A percentile compares a stretch with the other conserved stretches of the same genome.
phyloP scores from a whole-genome alignment of 2,888 invertebrate genomes.

The Oxytorus armatus region DNA sequence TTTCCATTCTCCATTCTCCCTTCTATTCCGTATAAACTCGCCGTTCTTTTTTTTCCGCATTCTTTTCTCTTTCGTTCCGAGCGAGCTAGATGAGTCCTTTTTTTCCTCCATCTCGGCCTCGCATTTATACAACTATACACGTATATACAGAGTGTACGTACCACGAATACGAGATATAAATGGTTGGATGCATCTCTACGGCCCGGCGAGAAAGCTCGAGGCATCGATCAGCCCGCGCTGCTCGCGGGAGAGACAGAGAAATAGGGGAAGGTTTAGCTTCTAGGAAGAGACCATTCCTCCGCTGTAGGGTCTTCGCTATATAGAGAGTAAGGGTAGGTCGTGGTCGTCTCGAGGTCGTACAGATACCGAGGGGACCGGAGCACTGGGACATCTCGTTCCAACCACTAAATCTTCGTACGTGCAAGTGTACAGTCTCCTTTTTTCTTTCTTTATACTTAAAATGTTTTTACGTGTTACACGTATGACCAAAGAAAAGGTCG shows the following conservation, averaged over 20 bases:
- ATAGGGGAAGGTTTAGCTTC: slow-evolving; percentile 42
- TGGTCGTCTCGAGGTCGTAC: too few relatives aligned
- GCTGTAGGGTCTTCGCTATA: too few relatives aligned
- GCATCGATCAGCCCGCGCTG: slow-evolving; percentile 62
- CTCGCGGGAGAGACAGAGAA: slow-evolving; percentile 27
- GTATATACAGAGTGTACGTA: slow-evolving; percentile 11
- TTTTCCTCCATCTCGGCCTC: neutral
- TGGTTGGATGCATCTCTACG: slow-evolving; percentile 39
- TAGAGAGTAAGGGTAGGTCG: too few relatives aligned
- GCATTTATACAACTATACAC: slow-evolving; percentile 1
- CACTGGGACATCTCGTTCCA: too few relatives aligned
- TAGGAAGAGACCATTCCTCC: too few relatives aligned
- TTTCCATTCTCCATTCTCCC: slow-evolving; percentile 27
- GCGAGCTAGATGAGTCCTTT: slow-evolving; percentile 30
- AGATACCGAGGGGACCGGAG: too few relatives aligned
- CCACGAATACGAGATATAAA: slow-evolving; percentile 40
- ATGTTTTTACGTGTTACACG: neutral
- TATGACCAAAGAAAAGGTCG: slow-evolving; percentile 12
- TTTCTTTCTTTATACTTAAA: neutral
- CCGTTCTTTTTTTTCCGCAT: slow-evolving; percentile 1
- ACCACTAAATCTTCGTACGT: too few relatives aligned
- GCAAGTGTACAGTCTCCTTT: too few relatives aligned
- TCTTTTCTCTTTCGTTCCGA: slow-evolving; percentile 38
- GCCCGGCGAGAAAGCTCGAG: slow-evolving; percentile 33
- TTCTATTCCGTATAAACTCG: slow-evolving; percentile 21